Evolutionary conservation across 2,113 vertebrate genomes (phyloP).

Genomic region (Entomyzon cyanotis): DNA sequence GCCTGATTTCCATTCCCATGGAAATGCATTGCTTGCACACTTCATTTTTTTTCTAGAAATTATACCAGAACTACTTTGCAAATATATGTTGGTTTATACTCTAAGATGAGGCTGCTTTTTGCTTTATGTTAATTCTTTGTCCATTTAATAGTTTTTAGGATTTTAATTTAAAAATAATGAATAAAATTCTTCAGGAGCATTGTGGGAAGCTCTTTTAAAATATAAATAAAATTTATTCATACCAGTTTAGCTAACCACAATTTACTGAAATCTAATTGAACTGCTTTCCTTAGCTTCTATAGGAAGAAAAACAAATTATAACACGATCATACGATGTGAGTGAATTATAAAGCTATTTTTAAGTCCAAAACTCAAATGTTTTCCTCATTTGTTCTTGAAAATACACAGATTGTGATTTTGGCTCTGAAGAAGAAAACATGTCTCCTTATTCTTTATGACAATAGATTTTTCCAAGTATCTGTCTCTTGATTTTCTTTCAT

Average conservation of each 20-base stretch:
- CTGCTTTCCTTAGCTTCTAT: background rate
- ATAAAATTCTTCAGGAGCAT: background rate
- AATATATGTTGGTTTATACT: background rate
- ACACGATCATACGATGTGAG: background rate
- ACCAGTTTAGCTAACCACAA: background rate
- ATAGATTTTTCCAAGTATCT: background rate
- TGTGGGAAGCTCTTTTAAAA: background rate
- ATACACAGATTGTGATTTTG: background rate
- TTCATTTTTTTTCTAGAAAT: background rate
- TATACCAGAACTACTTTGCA: background rate
- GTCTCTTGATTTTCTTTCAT: background rate
- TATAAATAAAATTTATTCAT: background rate
- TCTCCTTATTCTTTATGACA: background rate
- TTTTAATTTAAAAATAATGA: background rate
- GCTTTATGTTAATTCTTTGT: background rate
- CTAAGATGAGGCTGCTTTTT: background rate
- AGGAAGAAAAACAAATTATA: background rate
- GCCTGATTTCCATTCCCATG: background rate
- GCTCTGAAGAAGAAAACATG: background rate
- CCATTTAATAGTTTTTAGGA: background rate
- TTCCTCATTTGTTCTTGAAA: background rate
- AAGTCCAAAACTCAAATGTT: background rate
- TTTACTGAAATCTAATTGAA: background rate
- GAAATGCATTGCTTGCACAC: accelerated
- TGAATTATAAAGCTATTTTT: background rate